Evolutionary conservation across 2,888 invertebrate species (phyloP).

Genomic region (Patella ulyssiponensis): DNA sequence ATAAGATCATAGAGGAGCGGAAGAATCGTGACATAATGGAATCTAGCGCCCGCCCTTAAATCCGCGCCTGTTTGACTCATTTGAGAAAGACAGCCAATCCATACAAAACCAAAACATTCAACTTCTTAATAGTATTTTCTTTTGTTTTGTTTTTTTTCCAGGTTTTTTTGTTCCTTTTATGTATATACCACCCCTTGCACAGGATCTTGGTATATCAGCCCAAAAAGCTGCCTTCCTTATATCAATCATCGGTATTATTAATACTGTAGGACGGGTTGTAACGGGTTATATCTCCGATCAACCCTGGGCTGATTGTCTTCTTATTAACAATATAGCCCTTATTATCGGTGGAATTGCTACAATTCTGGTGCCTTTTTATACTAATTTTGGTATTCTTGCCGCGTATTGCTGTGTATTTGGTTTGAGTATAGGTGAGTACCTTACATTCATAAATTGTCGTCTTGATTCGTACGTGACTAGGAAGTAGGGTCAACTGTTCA

Average conservation of each 20-base stretch:
- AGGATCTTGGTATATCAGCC: conserved; percentile 46
- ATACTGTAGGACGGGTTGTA: conserved; percentile 51
- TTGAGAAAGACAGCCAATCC: not conserved
- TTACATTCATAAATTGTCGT: no score
- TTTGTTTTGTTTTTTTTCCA: conserved; percentile 72
- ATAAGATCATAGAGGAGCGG: no score
- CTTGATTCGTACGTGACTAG: no score
- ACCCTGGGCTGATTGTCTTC: conserved; percentile 86
- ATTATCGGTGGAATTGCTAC: conserved; percentile 94
- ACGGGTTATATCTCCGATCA: conserved; percentile 80
- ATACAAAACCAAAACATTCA: not conserved
- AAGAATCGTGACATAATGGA: no score
- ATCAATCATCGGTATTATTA: conserved; percentile 79
- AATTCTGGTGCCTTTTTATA: conserved; percentile 81
- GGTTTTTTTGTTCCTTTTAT: conserved; percentile 96
- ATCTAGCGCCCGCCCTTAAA: no score
- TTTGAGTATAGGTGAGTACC: conserved; percentile 84
- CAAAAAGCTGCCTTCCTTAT: conserved; percentile 80
- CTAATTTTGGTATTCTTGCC: conserved; percentile 80
- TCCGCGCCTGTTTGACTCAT: no score
- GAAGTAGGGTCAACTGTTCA: no score
- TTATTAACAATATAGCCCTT: conserved; percentile 90
- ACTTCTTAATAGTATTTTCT: not conserved
- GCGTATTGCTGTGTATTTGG: conserved; percentile 89
- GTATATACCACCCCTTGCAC: conserved; percentile 76